Percentiles rank a stretch among this genome's conserved stretches.
Conservation (phyloP, 1,140 invertebrate genomes). For the Zaprionus capensis region DNA sequence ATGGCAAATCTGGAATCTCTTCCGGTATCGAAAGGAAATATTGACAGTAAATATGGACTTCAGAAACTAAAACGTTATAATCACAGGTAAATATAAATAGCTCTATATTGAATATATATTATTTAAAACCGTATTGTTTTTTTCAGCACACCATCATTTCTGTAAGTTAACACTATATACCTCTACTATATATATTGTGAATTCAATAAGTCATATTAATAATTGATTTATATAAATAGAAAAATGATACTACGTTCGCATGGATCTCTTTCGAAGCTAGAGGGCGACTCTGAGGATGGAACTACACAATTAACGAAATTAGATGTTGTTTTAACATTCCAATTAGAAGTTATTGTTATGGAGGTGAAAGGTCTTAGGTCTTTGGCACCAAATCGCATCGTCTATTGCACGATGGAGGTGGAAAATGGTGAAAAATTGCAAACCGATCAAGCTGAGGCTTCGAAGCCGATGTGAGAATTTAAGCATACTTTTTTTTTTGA, state of each 20-base stretch:
- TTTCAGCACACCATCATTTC: slow-evolving; percentile 80
- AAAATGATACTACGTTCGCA: slow-evolving; percentile 90
- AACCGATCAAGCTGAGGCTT: slow-evolving; percentile 99
- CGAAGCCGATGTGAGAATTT: slow-evolving; percentile 94
- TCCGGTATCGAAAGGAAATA: slow-evolving; percentile 98
- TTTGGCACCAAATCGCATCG: slow-evolving; percentile 97
- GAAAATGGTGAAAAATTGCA: slow-evolving; percentile 99
- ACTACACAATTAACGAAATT: slow-evolving; percentile 97
- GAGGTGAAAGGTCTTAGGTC: slow-evolving; percentile 99
- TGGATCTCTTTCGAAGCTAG: slow-evolving; percentile 96
- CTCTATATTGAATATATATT: background rate
- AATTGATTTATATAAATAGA: slow-evolving; percentile 36
- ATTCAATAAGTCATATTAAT: background rate
- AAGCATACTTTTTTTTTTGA: slow-evolving; percentile 59
- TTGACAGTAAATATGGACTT: slow-evolving; percentile 98
- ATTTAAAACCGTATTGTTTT: background rate
- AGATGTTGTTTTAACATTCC: slow-evolving; percentile 98
- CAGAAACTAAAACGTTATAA: slow-evolving; percentile 98
- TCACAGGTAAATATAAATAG: slow-evolving; percentile 89
- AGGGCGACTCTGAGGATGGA: slow-evolving; percentile 94
- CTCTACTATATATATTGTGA: no score
- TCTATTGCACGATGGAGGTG: slow-evolving; percentile 99
- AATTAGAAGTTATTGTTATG: slow-evolving; percentile 99
- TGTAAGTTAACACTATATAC: slow-evolving; percentile 64
- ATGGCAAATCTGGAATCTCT: slow-evolving; percentile 99